A percentile compares a stretch with the other conserved stretches of the same genome.
Conservation (phyloP, 2,888 invertebrate species). For the Noctua fimbriata region DNA sequence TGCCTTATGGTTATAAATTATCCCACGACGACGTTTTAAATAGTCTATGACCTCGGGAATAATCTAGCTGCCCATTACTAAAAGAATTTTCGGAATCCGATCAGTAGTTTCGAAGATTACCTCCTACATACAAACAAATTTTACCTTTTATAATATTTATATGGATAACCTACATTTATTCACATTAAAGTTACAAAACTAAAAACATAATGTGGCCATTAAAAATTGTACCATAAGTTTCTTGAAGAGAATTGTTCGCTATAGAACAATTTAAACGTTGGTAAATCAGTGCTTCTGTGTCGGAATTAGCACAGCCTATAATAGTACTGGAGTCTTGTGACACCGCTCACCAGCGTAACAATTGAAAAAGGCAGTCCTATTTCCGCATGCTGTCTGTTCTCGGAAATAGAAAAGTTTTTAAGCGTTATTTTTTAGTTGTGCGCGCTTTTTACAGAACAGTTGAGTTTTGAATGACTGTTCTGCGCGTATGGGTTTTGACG, state of each 20-base stretch:
- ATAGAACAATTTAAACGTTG: conserved; percentile 44
- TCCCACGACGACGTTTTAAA: too few relatives aligned
- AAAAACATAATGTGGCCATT: conserved; percentile 5
- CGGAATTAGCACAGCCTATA: conserved; percentile 69
- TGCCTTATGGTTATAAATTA: too few relatives aligned
- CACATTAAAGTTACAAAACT: neutral
- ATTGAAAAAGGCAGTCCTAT: conserved; percentile 82
- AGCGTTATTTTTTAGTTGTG: conserved; percentile 66
- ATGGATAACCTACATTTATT: neutral
- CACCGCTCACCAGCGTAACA: conserved; percentile 71
- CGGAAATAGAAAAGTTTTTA: conserved; percentile 76
- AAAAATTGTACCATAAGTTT: conserved; percentile 41
- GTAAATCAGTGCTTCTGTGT: conserved; percentile 47
- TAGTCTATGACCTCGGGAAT: too few relatives aligned
- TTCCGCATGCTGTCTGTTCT: conserved; percentile 72
- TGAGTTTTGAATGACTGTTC: conserved; percentile 8
- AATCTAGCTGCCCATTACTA: too few relatives aligned
- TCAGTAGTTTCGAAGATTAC: too few relatives aligned
- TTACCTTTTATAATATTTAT: too few relatives aligned
- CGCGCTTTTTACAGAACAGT: conserved; percentile 14
- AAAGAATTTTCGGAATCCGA: too few relatives aligned
- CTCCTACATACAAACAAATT: too few relatives aligned
- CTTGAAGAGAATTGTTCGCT: conserved; percentile 6
- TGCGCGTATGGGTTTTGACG: neutral
- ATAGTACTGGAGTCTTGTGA: conserved; percentile 44